Conservation (phyloP, 2,113 vertebrate genomes). For the Siphamia tubifer region DNA sequence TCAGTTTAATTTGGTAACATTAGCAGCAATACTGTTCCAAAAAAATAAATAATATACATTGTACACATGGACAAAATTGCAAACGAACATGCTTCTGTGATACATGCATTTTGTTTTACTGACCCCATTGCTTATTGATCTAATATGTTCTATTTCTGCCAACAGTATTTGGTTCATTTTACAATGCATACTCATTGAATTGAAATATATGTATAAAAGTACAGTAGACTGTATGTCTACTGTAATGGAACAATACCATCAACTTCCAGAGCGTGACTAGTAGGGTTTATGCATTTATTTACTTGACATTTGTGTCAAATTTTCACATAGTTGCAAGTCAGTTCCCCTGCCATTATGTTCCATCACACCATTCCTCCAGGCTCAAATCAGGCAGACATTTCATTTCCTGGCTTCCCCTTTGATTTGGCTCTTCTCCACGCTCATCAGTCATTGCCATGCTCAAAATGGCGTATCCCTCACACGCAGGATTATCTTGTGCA, state of each 20-base stretch:
- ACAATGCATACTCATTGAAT: too few relatives aligned
- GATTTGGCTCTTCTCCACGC: constrained; percentile 60
- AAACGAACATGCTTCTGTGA: too few relatives aligned
- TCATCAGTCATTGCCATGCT: constrained; percentile 60
- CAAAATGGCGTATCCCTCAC: constrained; percentile 65
- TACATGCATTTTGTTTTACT: too few relatives aligned
- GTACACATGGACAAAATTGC: not conserved
- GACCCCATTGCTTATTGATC: constrained; percentile 12
- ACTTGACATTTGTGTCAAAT: constrained; percentile 35
- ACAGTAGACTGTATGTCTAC: too few relatives aligned
- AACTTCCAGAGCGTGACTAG: constrained; percentile 8
- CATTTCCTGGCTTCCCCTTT: constrained; percentile 50
- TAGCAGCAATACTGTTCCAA: not conserved
- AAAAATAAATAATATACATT: not conserved
- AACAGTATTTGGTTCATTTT: not conserved
- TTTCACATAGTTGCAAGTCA: constrained; percentile 29
- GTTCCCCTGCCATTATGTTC: constrained; percentile 27
- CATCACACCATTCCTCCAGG: constrained; percentile 47
- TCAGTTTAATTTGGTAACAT: not conserved
- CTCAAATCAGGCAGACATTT: constrained; percentile 53
- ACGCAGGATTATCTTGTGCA: constrained; percentile 56
- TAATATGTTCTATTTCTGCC: not conserved
- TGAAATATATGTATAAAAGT: too few relatives aligned
- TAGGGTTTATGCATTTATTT: constrained; percentile 21
- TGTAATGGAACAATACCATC: too few relatives aligned